Base-by-base conservation (phyloP, 2,888 invertebrate genomes). In the Lycocerus yunnanus region DNA sequence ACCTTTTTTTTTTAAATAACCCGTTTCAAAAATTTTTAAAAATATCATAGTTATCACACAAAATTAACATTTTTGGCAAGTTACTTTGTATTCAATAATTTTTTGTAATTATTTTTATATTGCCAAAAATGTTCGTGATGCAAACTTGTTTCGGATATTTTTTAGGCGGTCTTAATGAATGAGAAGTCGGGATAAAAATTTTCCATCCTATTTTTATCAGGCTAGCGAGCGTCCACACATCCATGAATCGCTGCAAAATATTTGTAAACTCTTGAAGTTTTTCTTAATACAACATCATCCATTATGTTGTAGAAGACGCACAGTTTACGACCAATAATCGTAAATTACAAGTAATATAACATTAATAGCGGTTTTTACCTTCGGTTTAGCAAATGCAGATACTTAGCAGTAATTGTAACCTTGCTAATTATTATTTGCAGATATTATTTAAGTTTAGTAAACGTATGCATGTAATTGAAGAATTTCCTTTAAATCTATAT, bases 401-500 rank as follows among this genome's bases (percentile, higher is more conserved):
- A 16, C 61, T 61, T 68, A 66, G 60, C 66, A 60, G 59, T 67
- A 66, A 71, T 72, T 59, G 58, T 68, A 72, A 68, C 72, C 72
- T 72, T 72, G 71, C 66, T 58, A 71, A 66, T 71, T 71, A 66
- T 71, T 71, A 71, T 68, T 71, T 71, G 71, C 71, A 66, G 71
- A 71, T 65, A 69, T 15, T 59, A 61, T 65, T 66, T 71, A 65
- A 66, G 71, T 71, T 24, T 16, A 66, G 16, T 16, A 63, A 63
- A 61, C 16, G 60, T 14, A 15, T 15, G 58, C 15, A 74, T 78
- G 69, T 70, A 70, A 70, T 78, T 71, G 73, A 69, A 77, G 74
- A 75, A 77, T 80, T 78, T 79, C 74, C 77, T 77, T 65, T 71
- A 15, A 27, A 43, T n/a, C 6, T 43, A n/a, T n/a, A 43, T 13